Conservation (phyloP, 2,113 vertebrate species). For the Polypterus senegalus region DNA sequence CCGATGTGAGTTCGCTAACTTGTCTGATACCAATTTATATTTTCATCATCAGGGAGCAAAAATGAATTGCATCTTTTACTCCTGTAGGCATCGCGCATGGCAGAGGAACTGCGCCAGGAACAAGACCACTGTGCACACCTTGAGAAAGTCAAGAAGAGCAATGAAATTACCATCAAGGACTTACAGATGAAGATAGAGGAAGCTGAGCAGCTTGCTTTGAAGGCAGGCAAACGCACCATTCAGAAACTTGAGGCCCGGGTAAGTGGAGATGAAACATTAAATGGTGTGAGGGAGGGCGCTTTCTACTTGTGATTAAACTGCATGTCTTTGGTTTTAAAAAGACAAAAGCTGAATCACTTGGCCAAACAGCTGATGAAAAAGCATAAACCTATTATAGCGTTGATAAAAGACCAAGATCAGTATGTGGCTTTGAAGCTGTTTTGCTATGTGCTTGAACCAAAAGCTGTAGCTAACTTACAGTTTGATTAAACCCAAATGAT, state of each 20-base stretch:
- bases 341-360: not conserved
- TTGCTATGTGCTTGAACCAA: too few species aligned
- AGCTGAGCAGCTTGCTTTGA: constrained; percentile 45
- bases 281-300: not conserved
- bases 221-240: constrained; percentile 36
- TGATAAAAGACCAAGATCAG: too few species aligned
- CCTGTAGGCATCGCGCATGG: constrained; percentile 42
- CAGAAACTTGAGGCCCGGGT: constrained; percentile 51
- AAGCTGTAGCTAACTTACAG: too few species aligned
- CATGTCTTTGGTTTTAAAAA: not conserved
- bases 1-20: constrained; percentile 30
- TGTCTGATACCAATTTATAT: not conserved
- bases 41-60: not conserved
- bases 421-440: not conserved
- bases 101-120: constrained; percentile 51
- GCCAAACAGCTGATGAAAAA: not conserved
- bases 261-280: constrained; percentile 15
- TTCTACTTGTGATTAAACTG: not conserved
- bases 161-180: constrained; percentile 50
- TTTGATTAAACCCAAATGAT: too few species aligned
- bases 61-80: too few species aligned
- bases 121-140: constrained; percentile 52
- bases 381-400: too few species aligned
- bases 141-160: constrained; percentile 61
- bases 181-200: constrained; percentile 47